Conservation (phyloP, 2,888 invertebrate genomes). For the Volucella inflata region DNA sequence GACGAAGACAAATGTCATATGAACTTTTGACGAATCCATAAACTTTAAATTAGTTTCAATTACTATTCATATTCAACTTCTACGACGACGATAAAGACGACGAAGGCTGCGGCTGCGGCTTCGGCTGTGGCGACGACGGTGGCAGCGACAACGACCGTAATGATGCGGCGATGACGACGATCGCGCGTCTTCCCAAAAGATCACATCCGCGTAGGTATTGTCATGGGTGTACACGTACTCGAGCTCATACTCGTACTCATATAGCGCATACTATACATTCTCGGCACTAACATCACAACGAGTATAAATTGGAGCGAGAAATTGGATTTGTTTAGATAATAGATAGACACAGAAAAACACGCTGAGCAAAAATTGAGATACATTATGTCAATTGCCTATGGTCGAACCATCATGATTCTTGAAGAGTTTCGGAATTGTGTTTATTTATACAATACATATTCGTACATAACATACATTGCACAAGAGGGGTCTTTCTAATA, state of each 20-base stretch:
- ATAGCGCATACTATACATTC: neutral
- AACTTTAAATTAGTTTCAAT: constrained; percentile 76
- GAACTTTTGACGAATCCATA: constrained; percentile 73
- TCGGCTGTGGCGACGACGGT: constrained; percentile 1
- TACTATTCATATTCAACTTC: constrained; percentile 62
- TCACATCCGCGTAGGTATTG: constrained; percentile 45
- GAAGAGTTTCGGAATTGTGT: constrained; percentile 52
- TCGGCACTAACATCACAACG: constrained; percentile 49
- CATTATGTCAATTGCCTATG: constrained; percentile 74
- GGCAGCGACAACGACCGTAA: neutral
- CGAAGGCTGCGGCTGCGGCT: constrained; percentile 2
- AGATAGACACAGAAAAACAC: constrained; percentile 46
- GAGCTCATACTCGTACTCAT: constrained; percentile 7
- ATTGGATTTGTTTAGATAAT: constrained; percentile 74
- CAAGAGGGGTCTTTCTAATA: constrained; percentile 34
- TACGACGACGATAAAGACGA: constrained; percentile 35
- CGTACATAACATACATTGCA: constrained; percentile 19
- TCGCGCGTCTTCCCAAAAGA: constrained; percentile 28
- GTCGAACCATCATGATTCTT: constrained; percentile 63
- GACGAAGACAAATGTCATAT: constrained; percentile 67
- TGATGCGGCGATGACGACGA: constrained; percentile 28
- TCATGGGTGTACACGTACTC: constrained; percentile 48
- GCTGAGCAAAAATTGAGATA: constrained; percentile 69
- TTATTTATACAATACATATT: neutral
- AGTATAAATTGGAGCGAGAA: constrained; percentile 73